Evolutionary conservation across 64 coral and sea anemone species (phyloP), one percentile per base, ranked within the genome.

Genomic region (Catalaphyllia jardinei): DNA sequence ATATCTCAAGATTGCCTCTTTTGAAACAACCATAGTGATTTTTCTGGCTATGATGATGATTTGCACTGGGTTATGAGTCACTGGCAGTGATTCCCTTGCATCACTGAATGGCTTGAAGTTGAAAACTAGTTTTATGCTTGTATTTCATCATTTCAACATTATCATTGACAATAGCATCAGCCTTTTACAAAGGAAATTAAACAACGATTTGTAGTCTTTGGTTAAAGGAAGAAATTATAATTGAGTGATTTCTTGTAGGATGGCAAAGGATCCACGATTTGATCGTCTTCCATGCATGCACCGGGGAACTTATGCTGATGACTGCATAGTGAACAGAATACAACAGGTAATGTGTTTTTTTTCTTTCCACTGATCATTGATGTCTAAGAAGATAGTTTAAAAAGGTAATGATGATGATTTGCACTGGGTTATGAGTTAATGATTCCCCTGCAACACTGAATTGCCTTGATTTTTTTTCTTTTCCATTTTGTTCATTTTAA

Each of bases 251-350:
- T 75, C 22, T 27, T 81, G 22, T 33, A 99, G 97, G 74, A 95
- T 99, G 86, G 97, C 97, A 10, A 95, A 95, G 72, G 97, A 99
- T 80, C 77, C 88, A 38, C 88, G 91, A 62, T 99, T 99, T 91
- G 90, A 99, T 29, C 84, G 97, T 24, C 31, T 99, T 30, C 97
- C 97, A 2, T 99, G 97, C 42, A 93, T 93, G 91, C 97, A 99
- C 80, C 90, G 86, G 79, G 97, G 97, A 73, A 99, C 88, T 18
- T 99, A 99, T 93, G 97, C 97, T 16, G 97, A 99, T 79, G 93
- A 99, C 86, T 99, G 97, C n/a, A n/a, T 99, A 57, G 88, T 99
- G 24, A 88, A 99, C 88, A 99, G 97, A 95, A 74, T 99, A 20
- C 83, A 86, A 38, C 97, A 99, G 88, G 97, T 99, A 91, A 28